These are phyloP conservation scores for Hippasteria phrygiana DNA, from an alignment of 53 echinoderm and acorn worm genomes.

Conservation along the genomic window DNA sequence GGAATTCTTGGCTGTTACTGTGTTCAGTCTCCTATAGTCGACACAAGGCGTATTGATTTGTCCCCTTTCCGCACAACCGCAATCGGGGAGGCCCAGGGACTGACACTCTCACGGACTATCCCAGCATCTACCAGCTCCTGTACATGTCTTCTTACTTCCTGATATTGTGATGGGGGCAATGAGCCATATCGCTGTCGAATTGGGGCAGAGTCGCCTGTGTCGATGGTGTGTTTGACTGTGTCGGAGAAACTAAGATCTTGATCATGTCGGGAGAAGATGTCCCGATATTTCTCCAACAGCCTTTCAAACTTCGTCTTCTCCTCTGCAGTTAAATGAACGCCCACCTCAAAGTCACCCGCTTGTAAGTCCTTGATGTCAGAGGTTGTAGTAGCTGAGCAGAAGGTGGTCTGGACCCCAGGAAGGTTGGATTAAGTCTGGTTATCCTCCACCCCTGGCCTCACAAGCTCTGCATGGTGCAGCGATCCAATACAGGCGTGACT, in stretches of 20 bases:
- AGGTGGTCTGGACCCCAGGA: too few relatives aligned
- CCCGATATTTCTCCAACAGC: background rate
- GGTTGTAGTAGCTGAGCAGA: too few relatives aligned
- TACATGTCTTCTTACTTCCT: background rate
- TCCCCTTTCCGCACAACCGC: slow-evolving; percentile 17
- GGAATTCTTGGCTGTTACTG: background rate
- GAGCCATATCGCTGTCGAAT: slow-evolving; percentile 8
- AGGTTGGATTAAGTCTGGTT: too few relatives aligned
- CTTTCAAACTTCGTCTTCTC: background rate
- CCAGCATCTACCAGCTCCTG: slow-evolving; percentile 1
- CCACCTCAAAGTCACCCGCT: background rate
- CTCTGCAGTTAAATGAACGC: background rate
- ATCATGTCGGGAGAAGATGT: background rate
- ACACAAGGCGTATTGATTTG: slow-evolving; percentile 3
- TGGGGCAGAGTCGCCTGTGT: background rate
- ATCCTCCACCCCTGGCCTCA: too few relatives aligned
- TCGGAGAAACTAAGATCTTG: slow-evolving; percentile 1
- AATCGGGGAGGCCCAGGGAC: slow-evolving; percentile 42
- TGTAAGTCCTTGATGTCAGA: too few relatives aligned
- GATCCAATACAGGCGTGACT: background rate
- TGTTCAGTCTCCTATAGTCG: background rate
- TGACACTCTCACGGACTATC: background rate
- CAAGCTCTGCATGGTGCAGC: background rate
- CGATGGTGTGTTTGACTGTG: slow-evolving; percentile 21
- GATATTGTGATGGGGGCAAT: slow-evolving; percentile 23